Evolutionary conservation across 2,888 invertebrate species (phyloP), one percentile per base, ranked within the genome.

Genomic region (Drosophila nigricruria): DNA sequence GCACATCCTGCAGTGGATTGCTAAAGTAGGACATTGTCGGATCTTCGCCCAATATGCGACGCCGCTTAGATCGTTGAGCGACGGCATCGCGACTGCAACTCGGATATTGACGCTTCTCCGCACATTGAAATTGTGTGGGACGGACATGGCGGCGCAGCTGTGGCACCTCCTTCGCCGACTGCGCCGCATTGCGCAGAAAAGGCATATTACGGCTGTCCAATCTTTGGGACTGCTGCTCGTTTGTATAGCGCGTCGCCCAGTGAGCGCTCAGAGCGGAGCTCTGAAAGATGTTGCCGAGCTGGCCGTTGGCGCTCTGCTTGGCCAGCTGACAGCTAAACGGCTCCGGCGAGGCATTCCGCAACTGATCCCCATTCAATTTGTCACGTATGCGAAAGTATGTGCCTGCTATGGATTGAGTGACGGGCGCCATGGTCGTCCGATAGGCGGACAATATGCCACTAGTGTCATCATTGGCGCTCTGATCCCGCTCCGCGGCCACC

Each of bases 321-420:
- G 90, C 89, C 30, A 93, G 69, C 68, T 92, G 91, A 36, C 91
- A 88, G 63, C 93, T 93, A 3, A 93, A 79, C 0, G 93, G 92
- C 30, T 82, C 82, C 5, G 91, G 90, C 3, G 84, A 69, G 0
- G 40, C 40, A 20, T 77, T 89, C 27, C 45, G 20, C 12, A 54
- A 16, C 27, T 57, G 60, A 30, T 79, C 38, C 10, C 87, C 88
- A 45, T 79, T 80, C 42, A 83, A 71, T 18, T 88, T 89, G 59
- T 89, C 82, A 36, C 89, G 88, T 5, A 92, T 91, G 8, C 86
- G 90, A 38, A 91, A 91, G 60, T 92, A 92, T 0, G 87, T 85
- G 58, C 92, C 92, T 0, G 92, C 90, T 5, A 93, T 70, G 16
- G 87, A 78, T 60, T 91, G 91, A 0, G 89, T 90, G 0, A 92